A percentile compares a stretch with the other conserved stretches of the same genome.
These are phyloP conservation scores for Odontocerum albicorne DNA, from an alignment of 2,888 invertebrate species.

Conservation along the genomic window DNA sequence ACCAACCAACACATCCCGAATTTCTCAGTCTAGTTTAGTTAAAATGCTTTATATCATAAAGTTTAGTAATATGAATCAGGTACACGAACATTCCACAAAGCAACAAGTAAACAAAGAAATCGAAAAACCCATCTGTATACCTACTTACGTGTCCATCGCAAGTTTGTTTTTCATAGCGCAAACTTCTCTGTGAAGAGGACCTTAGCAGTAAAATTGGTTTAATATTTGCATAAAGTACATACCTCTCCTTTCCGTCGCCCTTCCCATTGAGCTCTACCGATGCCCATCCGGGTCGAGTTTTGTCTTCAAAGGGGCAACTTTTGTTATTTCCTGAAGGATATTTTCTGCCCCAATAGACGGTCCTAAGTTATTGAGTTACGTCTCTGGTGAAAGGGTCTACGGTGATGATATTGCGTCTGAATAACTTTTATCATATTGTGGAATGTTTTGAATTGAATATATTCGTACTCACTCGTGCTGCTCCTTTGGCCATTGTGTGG, in stretches of 20 bases:
- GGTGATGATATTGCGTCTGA: slow-evolving; percentile 4
- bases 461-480: no score
- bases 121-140: no score
- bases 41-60: no score
- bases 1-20: no score
- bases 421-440: slow-evolving; percentile 2
- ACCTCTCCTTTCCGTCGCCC: slow-evolving; percentile 1
- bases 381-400: slow-evolving; percentile 6
- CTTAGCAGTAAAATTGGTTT: slow-evolving; percentile 15
- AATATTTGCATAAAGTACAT: slow-evolving; percentile 20
- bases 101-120: no score
- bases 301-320: slow-evolving; percentile 24
- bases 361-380: slow-evolving; percentile 13
- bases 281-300: slow-evolving; percentile 19
- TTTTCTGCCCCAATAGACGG: slow-evolving; percentile 17
- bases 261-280: slow-evolving; percentile 16
- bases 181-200: no score
- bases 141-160: no score
- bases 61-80: no score
- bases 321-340: slow-evolving; percentile 18
- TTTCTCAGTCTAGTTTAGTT: no score
- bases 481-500: no score
- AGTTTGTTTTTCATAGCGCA: no score
- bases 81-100: no score
- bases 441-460: neutral